Evolutionary conservation across 2,888 invertebrate genomes (phyloP).

Genomic region (Himalopsyche tibetana): DNA sequence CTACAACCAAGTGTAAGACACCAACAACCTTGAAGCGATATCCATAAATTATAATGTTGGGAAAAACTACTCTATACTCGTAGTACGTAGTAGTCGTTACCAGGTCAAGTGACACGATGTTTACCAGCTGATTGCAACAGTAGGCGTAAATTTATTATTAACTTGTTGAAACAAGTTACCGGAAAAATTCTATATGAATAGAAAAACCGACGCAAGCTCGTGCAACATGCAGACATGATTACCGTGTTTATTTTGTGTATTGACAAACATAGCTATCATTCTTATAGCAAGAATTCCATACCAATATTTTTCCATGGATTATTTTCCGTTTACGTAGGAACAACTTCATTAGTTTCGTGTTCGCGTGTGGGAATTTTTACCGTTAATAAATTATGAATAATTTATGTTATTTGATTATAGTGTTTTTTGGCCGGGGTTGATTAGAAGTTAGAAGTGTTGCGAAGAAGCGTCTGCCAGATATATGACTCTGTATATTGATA

Average conservation of each 20-base stretch:
- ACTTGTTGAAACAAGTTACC: conserved; percentile 3
- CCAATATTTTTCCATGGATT: too few species aligned
- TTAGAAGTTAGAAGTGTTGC: too few species aligned
- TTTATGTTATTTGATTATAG: too few species aligned
- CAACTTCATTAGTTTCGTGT: too few species aligned
- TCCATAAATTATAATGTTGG: neutral
- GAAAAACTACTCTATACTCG: neutral
- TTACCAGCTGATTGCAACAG: neutral
- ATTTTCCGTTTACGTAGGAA: too few species aligned
- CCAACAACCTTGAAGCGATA: too few species aligned
- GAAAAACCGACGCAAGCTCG: conserved; percentile 2
- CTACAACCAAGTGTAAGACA: too few species aligned
- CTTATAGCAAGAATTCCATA: neutral
- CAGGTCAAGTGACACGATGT: conserved; percentile 16
- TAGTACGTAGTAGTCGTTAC: neutral
- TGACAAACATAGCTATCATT: neutral
- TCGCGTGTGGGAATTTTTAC: too few species aligned
- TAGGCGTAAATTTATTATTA: neutral
- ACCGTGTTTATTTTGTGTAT: neutral
- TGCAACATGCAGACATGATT: neutral
- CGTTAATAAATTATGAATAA: too few species aligned
- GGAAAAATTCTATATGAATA: neutral
- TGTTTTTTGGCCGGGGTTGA: too few species aligned
- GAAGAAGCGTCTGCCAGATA: too few species aligned
- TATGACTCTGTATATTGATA: too few species aligned